Evolutionary conservation across 2,888 invertebrate genomes (phyloP), one percentile per base, ranked within the genome.

Genomic region (Copidosoma aretas): DNA sequence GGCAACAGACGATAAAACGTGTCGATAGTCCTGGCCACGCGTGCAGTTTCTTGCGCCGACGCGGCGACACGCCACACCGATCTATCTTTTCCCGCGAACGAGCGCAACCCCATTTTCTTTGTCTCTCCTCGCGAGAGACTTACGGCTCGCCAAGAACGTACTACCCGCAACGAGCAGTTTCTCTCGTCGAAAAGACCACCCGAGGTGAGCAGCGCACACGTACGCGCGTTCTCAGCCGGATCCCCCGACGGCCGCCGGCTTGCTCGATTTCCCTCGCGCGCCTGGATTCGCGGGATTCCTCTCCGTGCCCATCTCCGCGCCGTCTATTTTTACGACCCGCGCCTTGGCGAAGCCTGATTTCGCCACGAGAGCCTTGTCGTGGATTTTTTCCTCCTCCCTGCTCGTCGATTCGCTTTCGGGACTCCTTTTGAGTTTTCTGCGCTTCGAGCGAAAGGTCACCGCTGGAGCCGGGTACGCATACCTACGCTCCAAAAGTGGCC

Each of bases 261-360:
- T 3, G 3, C 43, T 17, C 12, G 17, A 14, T 12, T 46, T 46
- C 17, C 8, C 14, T 46, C 12, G 43, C 43, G 3, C 12, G 43
- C 43, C 12, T 46, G 58, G 54, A 68, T 63, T 63, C 63, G 63
- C 63, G 49, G 63, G 63, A 63, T 68, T 60, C 53, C 52, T 62
- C 49, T 43, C 39, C 49, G 21, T 21, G 24, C 1, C 43, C 12
- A 17, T 46, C 4, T 46, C 43, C 1, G 15, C 12, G 12, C 17
- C 12, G 43, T 46, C 15, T 46, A 46, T 32, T 32, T 32, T 32
- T 32, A 5, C 32, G 32, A 32, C 8, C n/a, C n/a, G n/a, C 8
- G 32, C 32, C 32, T 32, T 32, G 32, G 32, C 32, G 32, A 32
- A 32, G 32, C 32, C 8, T 32, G 32, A 32, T 32, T 32, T 32